Evolutionary conservation across 2,797 vertebrate species (phyloP).

Genomic region (Pantherophis alleghaniensis): DNA sequence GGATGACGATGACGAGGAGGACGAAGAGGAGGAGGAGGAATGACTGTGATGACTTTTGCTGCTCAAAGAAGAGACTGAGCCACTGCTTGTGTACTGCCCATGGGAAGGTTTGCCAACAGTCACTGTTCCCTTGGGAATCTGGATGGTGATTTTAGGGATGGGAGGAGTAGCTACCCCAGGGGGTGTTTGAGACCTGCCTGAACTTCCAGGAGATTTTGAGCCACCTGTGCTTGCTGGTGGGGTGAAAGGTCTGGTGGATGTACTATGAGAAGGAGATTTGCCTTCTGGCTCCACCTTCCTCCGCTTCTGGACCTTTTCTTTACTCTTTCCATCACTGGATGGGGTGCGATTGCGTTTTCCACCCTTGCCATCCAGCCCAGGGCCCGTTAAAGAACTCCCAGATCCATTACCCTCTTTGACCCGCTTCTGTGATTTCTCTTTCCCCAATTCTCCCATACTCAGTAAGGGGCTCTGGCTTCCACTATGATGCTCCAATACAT

Average conservation of each 20-base stretch:
- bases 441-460: constrained; percentile 79
- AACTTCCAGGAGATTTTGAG: constrained; percentile 96
- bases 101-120: constrained; percentile 94
- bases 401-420: constrained; percentile 79
- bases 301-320: constrained; percentile 93
- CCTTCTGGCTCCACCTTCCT: constrained; percentile 94
- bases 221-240: constrained; percentile 91
- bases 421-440: constrained; percentile 81
- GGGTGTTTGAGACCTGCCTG: constrained; percentile 93
- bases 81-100: constrained; percentile 88
- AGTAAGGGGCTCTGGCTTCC: constrained; percentile 92
- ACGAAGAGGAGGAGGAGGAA: constrained; percentile 85
- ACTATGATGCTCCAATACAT: constrained; percentile 85
- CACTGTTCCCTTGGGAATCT: constrained; percentile 93
- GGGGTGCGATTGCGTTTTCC: constrained; percentile 94
- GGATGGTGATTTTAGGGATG: constrained; percentile 98
- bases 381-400: constrained; percentile 72
- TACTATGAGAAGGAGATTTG: constrained; percentile 94
- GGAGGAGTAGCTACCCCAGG: constrained; percentile 94
- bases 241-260: constrained; percentile 90
- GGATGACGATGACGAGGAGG: constrained; percentile 83
- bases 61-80: constrained; percentile 78
- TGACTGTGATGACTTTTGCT: constrained; percentile 97
- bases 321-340: constrained; percentile 94
- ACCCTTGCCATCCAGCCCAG: constrained; percentile 85